These are phyloP conservation scores for Drosophila subobscura DNA, from an alignment of 1,140 invertebrate genomes.

Conservation along the genomic window DNA sequence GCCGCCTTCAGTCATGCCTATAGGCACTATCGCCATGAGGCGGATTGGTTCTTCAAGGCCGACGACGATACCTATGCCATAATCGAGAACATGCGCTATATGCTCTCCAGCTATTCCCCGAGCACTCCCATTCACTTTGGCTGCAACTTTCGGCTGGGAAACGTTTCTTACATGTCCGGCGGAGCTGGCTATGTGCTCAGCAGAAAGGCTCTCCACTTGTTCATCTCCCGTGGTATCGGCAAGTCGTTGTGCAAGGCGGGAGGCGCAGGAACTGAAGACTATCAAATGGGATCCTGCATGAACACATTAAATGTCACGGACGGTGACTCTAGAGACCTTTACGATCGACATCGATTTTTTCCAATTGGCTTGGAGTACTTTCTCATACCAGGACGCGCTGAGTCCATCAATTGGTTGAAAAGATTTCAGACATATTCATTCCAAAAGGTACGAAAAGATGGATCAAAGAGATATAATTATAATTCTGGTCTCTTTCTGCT, in stretches of 20 bases:
- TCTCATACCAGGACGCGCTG: constrained; percentile 23
- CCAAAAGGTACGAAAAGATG: constrained; percentile 17
- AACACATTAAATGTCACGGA: constrained; percentile 92
- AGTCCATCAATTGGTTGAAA: constrained; percentile 27
- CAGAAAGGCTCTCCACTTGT: constrained; percentile 87
- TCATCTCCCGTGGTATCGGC: constrained; percentile 88
- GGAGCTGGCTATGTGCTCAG: constrained; percentile 97
- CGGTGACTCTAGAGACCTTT: constrained; percentile 94
- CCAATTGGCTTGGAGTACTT: constrained; percentile 28
- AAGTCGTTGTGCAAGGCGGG: constrained; percentile 87
- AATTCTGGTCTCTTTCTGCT: constrained; percentile 58
- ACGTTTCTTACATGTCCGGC: constrained; percentile 94
- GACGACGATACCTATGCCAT: constrained; percentile 98
- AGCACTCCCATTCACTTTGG: constrained; percentile 93
- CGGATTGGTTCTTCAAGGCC: constrained; percentile 97
- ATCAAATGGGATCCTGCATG: constrained; percentile 96
- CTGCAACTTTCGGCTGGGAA: constrained; percentile 91
- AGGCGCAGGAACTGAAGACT: constrained; percentile 93
- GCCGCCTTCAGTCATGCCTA: constrained; percentile 96
- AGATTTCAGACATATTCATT: constrained; percentile 13
- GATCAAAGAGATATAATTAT: neutral
- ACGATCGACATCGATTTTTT: constrained; percentile 86
- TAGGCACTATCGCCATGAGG: constrained; percentile 90
- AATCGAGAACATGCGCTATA: constrained; percentile 94
- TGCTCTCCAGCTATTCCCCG: constrained; percentile 90